Conservation (phyloP, 2,797 vertebrate species). For the Phoxinus dragarum region DNA sequence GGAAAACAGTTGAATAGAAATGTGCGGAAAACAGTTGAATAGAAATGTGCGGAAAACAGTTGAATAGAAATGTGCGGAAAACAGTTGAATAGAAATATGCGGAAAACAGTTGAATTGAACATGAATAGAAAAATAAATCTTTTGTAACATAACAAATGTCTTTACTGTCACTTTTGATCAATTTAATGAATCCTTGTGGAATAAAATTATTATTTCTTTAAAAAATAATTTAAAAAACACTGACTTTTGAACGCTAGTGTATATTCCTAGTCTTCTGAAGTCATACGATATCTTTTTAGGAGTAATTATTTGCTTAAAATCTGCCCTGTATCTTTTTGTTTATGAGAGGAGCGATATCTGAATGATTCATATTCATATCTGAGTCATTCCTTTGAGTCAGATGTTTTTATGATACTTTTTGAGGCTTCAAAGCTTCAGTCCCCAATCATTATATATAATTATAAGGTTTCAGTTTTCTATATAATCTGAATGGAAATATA, state of each 20-base stretch:
- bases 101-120: too few species aligned
- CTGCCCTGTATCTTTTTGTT: neutral
- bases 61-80: too few species aligned
- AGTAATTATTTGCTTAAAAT: neutral
- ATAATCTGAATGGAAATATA: constrained; percentile 20
- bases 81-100: too few species aligned
- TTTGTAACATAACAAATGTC: neutral
- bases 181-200: neutral
- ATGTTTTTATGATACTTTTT: neutral
- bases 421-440: neutral
- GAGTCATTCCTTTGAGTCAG: neutral
- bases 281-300: neutral
- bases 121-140: neutral
- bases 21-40: too few species aligned
- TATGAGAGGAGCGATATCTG: neutral
- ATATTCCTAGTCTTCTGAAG: too few species aligned
- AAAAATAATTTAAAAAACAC: too few species aligned
- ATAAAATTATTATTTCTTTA: neutral
- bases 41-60: too few species aligned
- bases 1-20: too few species aligned
- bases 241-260: too few species aligned
- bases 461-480: neutral
- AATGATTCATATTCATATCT: neutral
- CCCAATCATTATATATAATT: neutral
- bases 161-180: too few species aligned